Evolutionary conservation across 2,113 vertebrate species (phyloP), one percentile per base, ranked within the genome.

Genomic region (Pagrus major): DNA sequence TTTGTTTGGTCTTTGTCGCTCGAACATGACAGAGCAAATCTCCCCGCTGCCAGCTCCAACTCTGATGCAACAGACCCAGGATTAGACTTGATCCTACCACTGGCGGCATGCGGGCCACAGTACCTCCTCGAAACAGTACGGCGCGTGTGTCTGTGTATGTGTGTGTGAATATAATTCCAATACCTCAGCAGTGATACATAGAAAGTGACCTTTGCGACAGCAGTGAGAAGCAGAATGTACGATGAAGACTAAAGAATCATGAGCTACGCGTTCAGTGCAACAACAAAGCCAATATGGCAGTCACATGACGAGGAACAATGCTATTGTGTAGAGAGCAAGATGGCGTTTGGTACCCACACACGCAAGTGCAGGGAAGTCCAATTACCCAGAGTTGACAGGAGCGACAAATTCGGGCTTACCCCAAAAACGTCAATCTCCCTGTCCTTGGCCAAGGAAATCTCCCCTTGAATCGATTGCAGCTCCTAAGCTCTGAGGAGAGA

Each of bases 361-460:
- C 58, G 65, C 52, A 61, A 81, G 68, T 81, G 71, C 47, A 58
- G 47, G 81, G 71, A 66, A 72, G 76, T 71, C 80, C 74, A 91
- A 90, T 88, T 89, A 88, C 49, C 37, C 41, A 7, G 54, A 87
- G 71, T 47, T 80, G 80, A 90, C 81, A 81, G 88, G 56, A 81
- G 88, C 51, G 72, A 88, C 91, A 93, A 90, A 94, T 93, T 91
- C 82, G 65, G 87, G 90, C 90, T 94, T 94, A 93, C 91, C 89
- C 91, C 85, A 83, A 91, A 93, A 93, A 93, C 76, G 90, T 91
- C 91, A 94, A 88, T 89, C 90, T 91, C 55, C 61, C 61, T n/a
- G 85, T 88, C 74, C 71, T 88, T 77, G 84, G 77, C 71, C 60
- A 74, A 81, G 82, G 76, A 91, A 93, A 92, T 88, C 88, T 92